These are phyloP conservation scores for Nannoperca australis DNA, from an alignment of 2,797 vertebrate species.

Conservation along the genomic window DNA sequence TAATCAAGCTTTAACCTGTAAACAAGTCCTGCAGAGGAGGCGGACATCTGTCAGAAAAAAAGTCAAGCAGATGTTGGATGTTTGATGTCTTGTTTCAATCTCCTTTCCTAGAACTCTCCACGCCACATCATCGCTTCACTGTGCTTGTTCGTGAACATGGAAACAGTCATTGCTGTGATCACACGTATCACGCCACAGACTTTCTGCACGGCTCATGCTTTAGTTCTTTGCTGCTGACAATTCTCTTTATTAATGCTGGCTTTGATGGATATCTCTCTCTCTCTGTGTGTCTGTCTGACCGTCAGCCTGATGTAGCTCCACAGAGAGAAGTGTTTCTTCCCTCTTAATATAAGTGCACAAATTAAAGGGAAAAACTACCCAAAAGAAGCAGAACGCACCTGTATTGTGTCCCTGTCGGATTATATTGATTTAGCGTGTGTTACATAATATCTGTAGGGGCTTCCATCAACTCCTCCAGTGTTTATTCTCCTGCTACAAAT, in stretches of 20 bases:
- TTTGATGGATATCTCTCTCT: slow-evolving; percentile 34
- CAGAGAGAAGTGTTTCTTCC: slow-evolving; percentile 12
- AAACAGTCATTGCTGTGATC: slow-evolving; percentile 39
- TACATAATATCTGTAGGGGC: slow-evolving; percentile 73
- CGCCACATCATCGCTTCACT: not conserved
- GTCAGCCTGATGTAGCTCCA: slow-evolving; percentile 16
- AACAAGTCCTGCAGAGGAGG: slow-evolving; percentile 67
- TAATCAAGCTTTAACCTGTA: slow-evolving; percentile 78
- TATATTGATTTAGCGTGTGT: slow-evolving; percentile 65
- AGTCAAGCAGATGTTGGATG: slow-evolving; percentile 73
- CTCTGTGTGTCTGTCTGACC: slow-evolving; percentile 18
- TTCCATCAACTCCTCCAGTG: slow-evolving; percentile 62
- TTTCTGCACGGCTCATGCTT: slow-evolving; percentile 14
- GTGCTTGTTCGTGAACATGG: slow-evolving; percentile 9
- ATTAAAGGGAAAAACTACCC: slow-evolving; percentile 9
- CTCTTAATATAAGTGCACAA: not conserved
- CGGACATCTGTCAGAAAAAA: slow-evolving; percentile 72
- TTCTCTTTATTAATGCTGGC: slow-evolving; percentile 1
- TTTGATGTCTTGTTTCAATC: slow-evolving; percentile 5
- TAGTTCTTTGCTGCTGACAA: slow-evolving; percentile 27
- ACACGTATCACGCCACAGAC: slow-evolving; percentile 28
- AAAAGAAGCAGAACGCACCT: slow-evolving; percentile 33
- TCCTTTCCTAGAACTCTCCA: not conserved
- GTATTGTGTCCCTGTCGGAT: slow-evolving; percentile 35
- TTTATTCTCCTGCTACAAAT: slow-evolving; percentile 67